These are phyloP conservation scores for Papilio machaon DNA, from an alignment of 1,140 invertebrate species.

Conservation along the genomic window DNA sequence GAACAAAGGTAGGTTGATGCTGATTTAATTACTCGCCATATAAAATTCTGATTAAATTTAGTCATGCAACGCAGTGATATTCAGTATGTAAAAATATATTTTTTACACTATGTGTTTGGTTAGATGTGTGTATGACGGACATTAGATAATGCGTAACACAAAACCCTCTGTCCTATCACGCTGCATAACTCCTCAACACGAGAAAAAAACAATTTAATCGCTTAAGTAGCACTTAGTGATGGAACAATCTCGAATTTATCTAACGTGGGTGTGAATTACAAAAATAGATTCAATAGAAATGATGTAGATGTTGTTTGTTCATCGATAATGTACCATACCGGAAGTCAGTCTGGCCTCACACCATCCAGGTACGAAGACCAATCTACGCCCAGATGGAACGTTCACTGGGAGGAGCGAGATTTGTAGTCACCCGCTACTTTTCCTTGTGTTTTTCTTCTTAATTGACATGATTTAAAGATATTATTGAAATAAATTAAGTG, in stretches of 20 bases:
- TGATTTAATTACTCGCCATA: too few species aligned
- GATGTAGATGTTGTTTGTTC: conserved; percentile 57
- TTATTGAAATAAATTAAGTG: neutral
- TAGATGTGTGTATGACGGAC: too few species aligned
- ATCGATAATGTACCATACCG: conserved; percentile 55
- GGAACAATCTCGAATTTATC: conserved; percentile 19
- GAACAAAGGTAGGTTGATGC: too few species aligned
- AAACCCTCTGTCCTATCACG: too few species aligned
- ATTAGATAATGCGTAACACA: too few species aligned
- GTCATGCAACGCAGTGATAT: too few species aligned
- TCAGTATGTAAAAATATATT: too few species aligned
- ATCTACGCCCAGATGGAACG: conserved; percentile 50
- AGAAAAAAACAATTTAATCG: too few species aligned
- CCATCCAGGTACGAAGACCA: conserved; percentile 54
- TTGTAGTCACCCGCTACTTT: conserved; percentile 47
- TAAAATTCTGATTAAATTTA: too few species aligned
- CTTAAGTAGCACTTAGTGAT: neutral
- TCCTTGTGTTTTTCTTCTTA: conserved; percentile 5
- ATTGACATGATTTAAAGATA: neutral
- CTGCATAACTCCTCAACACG: too few species aligned
- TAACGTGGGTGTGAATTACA: conserved; percentile 3
- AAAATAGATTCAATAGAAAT: conserved; percentile 39
- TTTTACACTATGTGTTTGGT: too few species aligned
- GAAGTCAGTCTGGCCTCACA: conserved; percentile 57
- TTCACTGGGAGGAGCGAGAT: conserved; percentile 60